These are phyloP conservation scores for Leistus spinibarbis DNA, from an alignment of 2,888 invertebrate species.

Conservation along the genomic window DNA sequence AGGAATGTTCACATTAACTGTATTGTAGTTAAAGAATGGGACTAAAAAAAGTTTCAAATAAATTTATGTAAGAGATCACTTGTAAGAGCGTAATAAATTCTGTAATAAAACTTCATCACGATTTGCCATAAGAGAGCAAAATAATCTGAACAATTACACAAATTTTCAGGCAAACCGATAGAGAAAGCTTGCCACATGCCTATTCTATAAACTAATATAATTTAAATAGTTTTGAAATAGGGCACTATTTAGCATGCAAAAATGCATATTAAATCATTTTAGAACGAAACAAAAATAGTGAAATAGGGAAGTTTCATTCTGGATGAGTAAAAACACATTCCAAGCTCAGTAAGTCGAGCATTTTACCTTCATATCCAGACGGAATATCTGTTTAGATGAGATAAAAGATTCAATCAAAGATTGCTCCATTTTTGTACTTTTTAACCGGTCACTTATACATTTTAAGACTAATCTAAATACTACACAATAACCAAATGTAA, in stretches of 20 bases:
- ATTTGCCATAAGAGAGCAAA: no score
- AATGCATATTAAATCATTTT: background rate
- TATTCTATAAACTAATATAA: no score
- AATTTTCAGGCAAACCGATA: no score
- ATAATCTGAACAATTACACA: no score
- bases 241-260: background rate
- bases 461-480: background rate
- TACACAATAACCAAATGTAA: background rate
- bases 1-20: no score
- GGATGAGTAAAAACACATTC: background rate
- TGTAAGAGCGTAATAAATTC: no score
- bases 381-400: conserved; percentile 54
- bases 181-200: no score
- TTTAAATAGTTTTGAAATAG: background rate
- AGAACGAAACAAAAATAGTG: background rate
- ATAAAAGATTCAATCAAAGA: conserved; percentile 21
- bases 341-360: conserved; percentile 34
- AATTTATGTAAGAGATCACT: no score
- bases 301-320: background rate
- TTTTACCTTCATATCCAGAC: conserved; percentile 59
- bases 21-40: no score
- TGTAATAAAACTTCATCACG: no score
- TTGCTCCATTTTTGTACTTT: background rate
- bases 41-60: no score
- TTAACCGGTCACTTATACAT: background rate